Conservation (phyloP, 2,113 vertebrate species). For the Gallinago paraguaiae region DNA sequence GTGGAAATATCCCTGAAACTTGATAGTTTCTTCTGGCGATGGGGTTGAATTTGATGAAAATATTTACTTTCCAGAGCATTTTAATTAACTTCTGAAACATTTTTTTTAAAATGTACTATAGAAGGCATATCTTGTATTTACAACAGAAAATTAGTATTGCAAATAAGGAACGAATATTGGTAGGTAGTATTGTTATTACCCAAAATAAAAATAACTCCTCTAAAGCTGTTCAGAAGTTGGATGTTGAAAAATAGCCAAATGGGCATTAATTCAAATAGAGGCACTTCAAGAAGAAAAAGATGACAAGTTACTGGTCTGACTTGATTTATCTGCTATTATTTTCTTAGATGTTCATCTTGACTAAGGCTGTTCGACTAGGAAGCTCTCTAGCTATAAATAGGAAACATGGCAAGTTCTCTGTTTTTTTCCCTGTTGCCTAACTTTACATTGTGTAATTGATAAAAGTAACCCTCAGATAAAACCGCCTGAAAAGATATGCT, state of each 20-base stretch:
- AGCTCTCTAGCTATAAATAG: neutral
- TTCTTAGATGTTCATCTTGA: neutral
- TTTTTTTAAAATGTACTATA: neutral
- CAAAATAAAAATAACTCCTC: neutral
- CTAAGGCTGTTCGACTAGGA: neutral
- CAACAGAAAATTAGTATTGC: neutral
- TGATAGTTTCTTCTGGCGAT: neutral
- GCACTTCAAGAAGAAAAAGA: neutral
- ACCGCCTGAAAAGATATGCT: neutral
- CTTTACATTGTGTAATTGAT: neutral
- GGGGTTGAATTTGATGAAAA: neutral
- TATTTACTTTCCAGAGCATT: conserved; percentile 37
- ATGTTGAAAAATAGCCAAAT: neutral
- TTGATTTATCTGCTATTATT: neutral
- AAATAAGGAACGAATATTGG: neutral
- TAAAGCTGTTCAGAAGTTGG: neutral
- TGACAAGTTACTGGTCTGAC: neutral
- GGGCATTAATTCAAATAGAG: neutral
- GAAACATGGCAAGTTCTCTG: neutral
- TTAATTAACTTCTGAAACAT: conserved; percentile 32
- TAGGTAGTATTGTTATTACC: neutral
- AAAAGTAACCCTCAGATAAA: neutral
- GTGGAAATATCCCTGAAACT: conserved; percentile 10
- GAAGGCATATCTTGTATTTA: neutral
- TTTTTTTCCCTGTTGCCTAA: neutral